Conservation (phyloP, 2,113 vertebrate species). For the Micromys minutus region DNA sequence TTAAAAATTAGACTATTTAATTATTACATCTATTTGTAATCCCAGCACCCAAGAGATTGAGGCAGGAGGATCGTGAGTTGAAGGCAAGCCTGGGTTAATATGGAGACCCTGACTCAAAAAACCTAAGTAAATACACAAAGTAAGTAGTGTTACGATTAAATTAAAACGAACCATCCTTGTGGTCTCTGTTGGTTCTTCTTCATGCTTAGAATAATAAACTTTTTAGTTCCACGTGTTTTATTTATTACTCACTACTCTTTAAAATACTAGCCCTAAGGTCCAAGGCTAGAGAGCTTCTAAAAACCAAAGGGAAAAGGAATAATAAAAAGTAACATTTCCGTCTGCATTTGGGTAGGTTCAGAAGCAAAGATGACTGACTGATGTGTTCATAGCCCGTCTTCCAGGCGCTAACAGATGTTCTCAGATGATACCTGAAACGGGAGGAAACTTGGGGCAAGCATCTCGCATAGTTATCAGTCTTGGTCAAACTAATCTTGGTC, state of each 20-base stretch:
- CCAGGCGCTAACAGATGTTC: neutral
- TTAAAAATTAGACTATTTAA: neutral
- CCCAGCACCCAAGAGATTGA: neutral
- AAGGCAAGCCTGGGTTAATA: neutral
- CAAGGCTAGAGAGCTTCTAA: neutral
- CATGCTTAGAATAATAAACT: neutral
- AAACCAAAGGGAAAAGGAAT: neutral
- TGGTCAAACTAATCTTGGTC: neutral
- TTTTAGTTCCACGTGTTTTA: neutral
- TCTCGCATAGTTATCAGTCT: neutral
- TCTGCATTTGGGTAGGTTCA: neutral
- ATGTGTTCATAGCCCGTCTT: neutral
- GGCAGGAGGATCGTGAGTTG: too few species aligned
- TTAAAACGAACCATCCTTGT: neutral
- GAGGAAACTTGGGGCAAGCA: neutral
- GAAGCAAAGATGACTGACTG: neutral
- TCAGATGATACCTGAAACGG: neutral
- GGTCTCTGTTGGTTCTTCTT: neutral
- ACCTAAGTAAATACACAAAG: neutral
- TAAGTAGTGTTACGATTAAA: neutral
- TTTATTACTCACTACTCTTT: neutral
- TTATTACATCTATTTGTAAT: neutral
- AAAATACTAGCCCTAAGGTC: neutral
- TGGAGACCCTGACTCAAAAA: neutral
- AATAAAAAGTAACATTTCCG: neutral